Evolutionary conservation across 2,113 vertebrate species (phyloP).

Genomic region (Artemisiospiza belli): DNA sequence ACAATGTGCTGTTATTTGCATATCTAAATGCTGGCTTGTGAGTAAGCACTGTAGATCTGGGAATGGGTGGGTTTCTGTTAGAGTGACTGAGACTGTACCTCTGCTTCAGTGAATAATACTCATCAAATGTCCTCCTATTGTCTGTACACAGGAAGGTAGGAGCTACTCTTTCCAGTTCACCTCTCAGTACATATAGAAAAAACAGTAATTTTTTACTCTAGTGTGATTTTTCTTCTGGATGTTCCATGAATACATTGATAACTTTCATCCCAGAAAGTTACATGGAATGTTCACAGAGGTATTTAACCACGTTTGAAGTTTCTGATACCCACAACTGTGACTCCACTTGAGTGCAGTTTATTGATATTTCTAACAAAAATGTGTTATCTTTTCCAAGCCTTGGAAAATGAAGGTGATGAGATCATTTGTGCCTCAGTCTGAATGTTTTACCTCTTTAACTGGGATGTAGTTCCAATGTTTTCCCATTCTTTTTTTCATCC

Average conservation of each 20-base stretch:
- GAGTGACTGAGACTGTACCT: background rate
- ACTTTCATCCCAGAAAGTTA: background rate
- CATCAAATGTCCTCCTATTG: background rate
- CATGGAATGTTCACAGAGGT: background rate
- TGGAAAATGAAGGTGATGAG: background rate
- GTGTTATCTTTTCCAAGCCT: background rate
- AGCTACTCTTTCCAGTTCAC: background rate
- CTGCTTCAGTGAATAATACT: background rate
- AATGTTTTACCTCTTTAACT: background rate
- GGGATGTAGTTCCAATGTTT: background rate
- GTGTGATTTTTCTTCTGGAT: background rate
- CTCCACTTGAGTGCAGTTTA: background rate
- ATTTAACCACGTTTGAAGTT: background rate
- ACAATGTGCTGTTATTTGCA: slow-evolving; percentile 46
- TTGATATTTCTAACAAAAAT: background rate
- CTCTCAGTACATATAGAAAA: background rate
- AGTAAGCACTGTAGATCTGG: background rate
- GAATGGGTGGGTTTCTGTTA: slow-evolving; percentile 42
- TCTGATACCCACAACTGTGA: background rate
- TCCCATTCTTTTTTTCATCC: background rate
- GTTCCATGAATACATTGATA: background rate
- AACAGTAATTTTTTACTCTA: background rate
- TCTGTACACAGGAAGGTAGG: background rate
- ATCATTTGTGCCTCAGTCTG: background rate
- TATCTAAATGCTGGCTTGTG: slow-evolving; percentile 39